phyloP scores from a whole-genome alignment of 2,888 invertebrate species.

The Lepidocyrtoides sp. region DNA sequence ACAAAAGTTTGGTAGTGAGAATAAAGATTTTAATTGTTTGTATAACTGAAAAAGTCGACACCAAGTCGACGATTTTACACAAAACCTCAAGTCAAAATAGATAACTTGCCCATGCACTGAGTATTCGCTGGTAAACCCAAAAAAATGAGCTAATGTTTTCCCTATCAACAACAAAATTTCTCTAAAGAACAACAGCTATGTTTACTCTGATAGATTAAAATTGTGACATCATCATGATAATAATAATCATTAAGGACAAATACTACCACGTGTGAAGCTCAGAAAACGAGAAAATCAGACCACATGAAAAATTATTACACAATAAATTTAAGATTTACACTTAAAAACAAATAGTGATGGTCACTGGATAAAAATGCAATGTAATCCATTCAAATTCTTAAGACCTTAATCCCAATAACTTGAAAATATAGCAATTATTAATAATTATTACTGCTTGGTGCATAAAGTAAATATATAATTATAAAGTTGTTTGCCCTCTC shows the following conservation, averaged over 20 bases:
- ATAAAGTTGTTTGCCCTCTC: conserved; percentile 17
- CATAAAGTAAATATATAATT: neutral
- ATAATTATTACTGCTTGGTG: neutral
- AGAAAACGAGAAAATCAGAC: conserved; percentile 9
- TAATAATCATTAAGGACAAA: conserved; percentile 9
- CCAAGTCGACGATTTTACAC: too few relatives aligned
- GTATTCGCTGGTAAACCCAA: neutral
- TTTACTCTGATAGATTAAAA: conserved; percentile 13
- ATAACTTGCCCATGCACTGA: too few relatives aligned
- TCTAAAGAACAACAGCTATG: neutral
- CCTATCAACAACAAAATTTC: too few relatives aligned
- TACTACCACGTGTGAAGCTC: conserved; percentile 17
- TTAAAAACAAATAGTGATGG: conserved; percentile 45
- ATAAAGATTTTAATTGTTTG: too few relatives aligned
- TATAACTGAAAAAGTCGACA: too few relatives aligned
- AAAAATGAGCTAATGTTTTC: neutral
- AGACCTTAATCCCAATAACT: neutral
- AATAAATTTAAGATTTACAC: neutral
- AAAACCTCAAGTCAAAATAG: too few relatives aligned
- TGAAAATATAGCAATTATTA: neutral
- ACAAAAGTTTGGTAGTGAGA: too few relatives aligned
- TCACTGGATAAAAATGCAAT: neutral
- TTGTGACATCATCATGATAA: conserved; percentile 13
- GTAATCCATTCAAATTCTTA: neutral
- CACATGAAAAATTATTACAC: conserved; percentile 25